These are phyloP conservation scores for Hormaphis cornu DNA, from an alignment of 1,140 invertebrate species.

Conservation along the genomic window DNA sequence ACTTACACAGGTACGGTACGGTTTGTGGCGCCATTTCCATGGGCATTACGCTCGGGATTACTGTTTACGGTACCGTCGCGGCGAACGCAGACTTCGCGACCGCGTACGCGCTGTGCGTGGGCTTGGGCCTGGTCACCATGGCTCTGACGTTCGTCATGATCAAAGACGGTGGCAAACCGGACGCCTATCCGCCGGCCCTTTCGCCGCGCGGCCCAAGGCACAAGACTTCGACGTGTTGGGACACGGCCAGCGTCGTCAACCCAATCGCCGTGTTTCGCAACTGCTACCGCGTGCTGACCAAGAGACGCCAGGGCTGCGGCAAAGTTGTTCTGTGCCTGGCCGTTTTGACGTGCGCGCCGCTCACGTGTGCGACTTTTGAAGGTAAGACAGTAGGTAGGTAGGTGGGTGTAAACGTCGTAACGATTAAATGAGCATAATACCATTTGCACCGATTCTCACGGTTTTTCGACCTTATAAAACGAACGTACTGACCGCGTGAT, in stretches of 20 bases:
- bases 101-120: background rate
- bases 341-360: background rate
- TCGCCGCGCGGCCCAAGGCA: too few relatives aligned
- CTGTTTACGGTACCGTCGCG: background rate
- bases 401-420: too few relatives aligned
- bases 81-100: background rate
- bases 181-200: too few relatives aligned
- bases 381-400: too few relatives aligned
- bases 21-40: background rate
- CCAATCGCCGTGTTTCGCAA: background rate
- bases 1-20: too few relatives aligned
- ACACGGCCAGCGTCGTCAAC: background rate
- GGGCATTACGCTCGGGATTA: background rate
- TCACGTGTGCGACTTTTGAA: background rate
- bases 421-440: background rate
- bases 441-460: too few relatives aligned
- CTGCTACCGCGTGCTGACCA: constrained; percentile 3
- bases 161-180: background rate
- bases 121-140: background rate
- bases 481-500: too few relatives aligned
- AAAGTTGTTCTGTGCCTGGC: background rate
- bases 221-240: background rate
- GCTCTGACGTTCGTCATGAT: background rate
- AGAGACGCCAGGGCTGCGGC: background rate
- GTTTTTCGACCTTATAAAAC: too few relatives aligned